Conservation (phyloP, 1,140 invertebrate genomes). For the Drosophila dunni region DNA sequence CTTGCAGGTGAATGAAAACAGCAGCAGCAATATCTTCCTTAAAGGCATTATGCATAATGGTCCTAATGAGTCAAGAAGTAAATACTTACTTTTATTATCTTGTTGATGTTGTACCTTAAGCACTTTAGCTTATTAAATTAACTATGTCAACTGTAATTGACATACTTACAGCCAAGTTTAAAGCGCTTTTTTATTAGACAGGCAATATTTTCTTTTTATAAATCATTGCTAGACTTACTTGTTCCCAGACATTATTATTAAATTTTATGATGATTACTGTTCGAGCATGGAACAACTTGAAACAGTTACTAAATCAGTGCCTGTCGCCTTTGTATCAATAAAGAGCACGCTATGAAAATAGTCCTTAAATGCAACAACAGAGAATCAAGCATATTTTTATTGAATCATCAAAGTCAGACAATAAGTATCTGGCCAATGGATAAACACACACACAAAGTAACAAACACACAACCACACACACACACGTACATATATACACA, state of each 20-base stretch:
- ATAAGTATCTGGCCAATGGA: conserved; percentile 28
- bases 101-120: too few relatives aligned
- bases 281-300: background rate
- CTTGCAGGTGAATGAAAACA: background rate
- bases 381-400: conserved; percentile 59
- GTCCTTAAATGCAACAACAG: conserved; percentile 42
- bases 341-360: conserved; percentile 23
- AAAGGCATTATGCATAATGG: background rate
- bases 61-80: background rate
- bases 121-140: too few relatives aligned
- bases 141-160: too few relatives aligned
- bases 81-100: background rate
- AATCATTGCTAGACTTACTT: background rate
- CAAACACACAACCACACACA: conserved; percentile 3
- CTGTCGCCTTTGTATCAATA: conserved; percentile 1
- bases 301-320: conserved; percentile 17
- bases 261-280: background rate
- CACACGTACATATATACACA: conserved; percentile 20
- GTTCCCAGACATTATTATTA: background rate
- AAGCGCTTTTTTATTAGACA: background rate
- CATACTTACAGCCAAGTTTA: too few relatives aligned
- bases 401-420: conserved; percentile 68
- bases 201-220: background rate
- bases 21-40: background rate
- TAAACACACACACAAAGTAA: conserved; percentile 24